A percentile compares a stretch with the other conserved stretches of the same genome.
phyloP scores from a whole-genome alignment of 2,888 invertebrate genomes.

The Drosophila acutilabella region DNA sequence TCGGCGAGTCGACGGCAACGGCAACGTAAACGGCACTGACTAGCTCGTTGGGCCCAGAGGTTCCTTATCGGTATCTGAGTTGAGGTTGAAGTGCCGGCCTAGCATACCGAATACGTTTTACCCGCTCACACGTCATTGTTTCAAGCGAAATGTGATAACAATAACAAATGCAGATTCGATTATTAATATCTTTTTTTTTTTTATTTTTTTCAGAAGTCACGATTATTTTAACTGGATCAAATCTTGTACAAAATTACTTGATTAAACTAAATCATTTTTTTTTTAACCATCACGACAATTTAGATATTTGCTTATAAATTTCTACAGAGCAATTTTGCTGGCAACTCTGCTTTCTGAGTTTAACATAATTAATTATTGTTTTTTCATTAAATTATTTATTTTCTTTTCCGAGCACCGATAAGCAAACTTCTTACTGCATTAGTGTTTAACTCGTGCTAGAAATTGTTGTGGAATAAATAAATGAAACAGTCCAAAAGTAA shows the following conservation, averaged over 20 bases:
- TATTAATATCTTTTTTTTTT: neutral
- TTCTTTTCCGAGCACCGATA: neutral
- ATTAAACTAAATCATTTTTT: neutral
- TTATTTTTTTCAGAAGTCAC: neutral
- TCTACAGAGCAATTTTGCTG: neutral
- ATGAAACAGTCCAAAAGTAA: constrained; percentile 17
- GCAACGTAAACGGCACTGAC: constrained; percentile 37
- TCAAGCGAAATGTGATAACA: constrained; percentile 35
- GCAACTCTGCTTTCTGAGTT: neutral
- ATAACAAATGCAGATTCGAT: constrained; percentile 6
- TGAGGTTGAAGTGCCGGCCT: constrained; percentile 53
- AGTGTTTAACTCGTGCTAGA: neutral
- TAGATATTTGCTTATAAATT: neutral
- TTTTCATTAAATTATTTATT: constrained; percentile 5
- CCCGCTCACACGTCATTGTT: constrained; percentile 61
- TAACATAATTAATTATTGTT: neutral
- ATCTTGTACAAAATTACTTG: too few species aligned
- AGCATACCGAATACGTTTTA: constrained; percentile 16
- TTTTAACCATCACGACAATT: neutral
- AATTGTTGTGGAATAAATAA: neutral
- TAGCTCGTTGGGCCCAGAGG: constrained; percentile 45
- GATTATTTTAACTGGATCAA: neutral
- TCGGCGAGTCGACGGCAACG: constrained; percentile 44
- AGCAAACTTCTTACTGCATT: neutral
- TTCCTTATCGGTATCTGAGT: constrained; percentile 57